Percentiles rank a stretch among this genome's conserved stretches.
Conservation (phyloP, 2,113 vertebrate species). For the Sorex araneus region DNA sequence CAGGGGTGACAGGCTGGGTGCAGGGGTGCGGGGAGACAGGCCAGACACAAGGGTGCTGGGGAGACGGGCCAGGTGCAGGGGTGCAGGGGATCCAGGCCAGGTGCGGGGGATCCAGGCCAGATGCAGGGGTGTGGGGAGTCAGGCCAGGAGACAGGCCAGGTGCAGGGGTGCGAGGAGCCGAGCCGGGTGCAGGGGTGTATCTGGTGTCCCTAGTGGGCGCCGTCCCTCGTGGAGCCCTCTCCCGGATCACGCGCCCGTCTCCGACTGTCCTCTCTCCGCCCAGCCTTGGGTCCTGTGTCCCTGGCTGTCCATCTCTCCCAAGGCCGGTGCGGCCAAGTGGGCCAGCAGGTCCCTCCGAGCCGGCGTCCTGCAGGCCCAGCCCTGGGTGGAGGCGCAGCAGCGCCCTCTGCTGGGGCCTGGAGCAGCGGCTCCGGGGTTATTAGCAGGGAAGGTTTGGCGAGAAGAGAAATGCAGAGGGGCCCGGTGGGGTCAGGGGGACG, state of each 20-base stretch:
- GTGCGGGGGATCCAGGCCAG: too few relatives aligned
- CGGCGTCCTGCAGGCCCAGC: not conserved
- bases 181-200: not conserved
- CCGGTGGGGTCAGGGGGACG: too few relatives aligned
- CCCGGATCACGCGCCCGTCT: too few relatives aligned
- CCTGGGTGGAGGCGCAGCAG: conserved; percentile 78
- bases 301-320: not conserved
- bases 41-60: not conserved
- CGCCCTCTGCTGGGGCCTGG: conserved; percentile 87
- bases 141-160: too few relatives aligned
- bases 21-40: too few relatives aligned
- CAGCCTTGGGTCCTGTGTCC: not conserved
- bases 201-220: not conserved
- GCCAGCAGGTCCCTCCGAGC: not conserved
- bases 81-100: too few relatives aligned
- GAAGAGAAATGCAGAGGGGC: too few relatives aligned
- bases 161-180: not conserved
- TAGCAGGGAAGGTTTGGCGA: too few relatives aligned
- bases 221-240: not conserved
- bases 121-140: too few relatives aligned
- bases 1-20: too few relatives aligned
- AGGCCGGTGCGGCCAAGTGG: not conserved
- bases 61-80: too few relatives aligned
- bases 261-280: not conserved
- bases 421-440: conserved; percentile 32